A percentile compares a stretch with the other conserved stretches of the same genome.
phyloP scores from a whole-genome alignment of 2,888 invertebrate genomes.

The Automeris io region DNA sequence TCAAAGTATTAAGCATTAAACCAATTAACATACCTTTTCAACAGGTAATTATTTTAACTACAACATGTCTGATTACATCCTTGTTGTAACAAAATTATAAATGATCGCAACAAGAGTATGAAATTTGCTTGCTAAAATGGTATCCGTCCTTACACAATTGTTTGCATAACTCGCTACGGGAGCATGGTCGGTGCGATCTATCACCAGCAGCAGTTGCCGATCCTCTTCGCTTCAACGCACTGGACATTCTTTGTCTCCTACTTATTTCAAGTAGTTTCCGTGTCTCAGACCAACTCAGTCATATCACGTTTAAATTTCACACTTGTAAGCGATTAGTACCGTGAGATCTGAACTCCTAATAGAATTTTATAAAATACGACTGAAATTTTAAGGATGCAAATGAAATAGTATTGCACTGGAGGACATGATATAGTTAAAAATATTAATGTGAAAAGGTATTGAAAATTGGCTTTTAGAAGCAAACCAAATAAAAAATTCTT shows the following conservation, averaged over 20 bases:
- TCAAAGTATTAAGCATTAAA: conserved; percentile 60
- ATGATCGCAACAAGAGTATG: conserved; percentile 43
- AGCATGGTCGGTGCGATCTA: conserved; percentile 26
- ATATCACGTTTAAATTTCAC: conserved; percentile 33
- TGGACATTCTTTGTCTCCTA: conserved; percentile 19
- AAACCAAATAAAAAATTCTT: conserved; percentile 57
- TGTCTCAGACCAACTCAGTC: conserved; percentile 29
- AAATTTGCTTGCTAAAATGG: conserved; percentile 61
- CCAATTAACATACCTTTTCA: conserved; percentile 77
- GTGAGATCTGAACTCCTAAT: conserved; percentile 73
- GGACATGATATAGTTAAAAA: conserved; percentile 77
- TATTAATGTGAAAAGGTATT: conserved; percentile 77
- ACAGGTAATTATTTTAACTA: conserved; percentile 66
- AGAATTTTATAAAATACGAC: conserved; percentile 41
- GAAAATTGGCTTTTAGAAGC: conserved; percentile 66
- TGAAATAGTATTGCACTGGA: conserved; percentile 66
- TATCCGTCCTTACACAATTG: conserved; percentile 78
- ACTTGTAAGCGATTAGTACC: conserved; percentile 67
- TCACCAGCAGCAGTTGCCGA: conserved; percentile 29
- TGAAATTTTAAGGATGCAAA: conserved; percentile 64
- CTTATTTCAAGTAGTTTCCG: conserved; percentile 12
- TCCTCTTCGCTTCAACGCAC: conserved; percentile 37
- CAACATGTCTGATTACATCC: conserved; percentile 72
- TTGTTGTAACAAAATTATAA: conserved; percentile 44
- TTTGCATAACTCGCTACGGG: conserved; percentile 61